Base-by-base conservation (phyloP, 2,888 invertebrate species). In the Pyrrhosoma nymphula region DNA sequence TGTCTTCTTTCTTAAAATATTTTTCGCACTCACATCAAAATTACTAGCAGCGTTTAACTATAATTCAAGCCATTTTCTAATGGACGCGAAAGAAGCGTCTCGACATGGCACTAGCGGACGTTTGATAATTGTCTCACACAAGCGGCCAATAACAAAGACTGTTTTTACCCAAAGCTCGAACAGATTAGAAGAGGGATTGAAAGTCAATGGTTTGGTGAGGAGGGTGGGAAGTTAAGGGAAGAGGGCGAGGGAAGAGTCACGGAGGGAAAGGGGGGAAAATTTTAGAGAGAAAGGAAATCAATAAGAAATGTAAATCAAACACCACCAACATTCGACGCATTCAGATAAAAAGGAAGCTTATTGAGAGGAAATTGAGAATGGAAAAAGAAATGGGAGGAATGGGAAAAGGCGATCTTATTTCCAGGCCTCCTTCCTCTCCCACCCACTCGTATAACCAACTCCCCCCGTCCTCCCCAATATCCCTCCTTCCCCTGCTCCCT, bases 331-430 rank as follows among this genome's bases (percentile, higher is more conserved):
- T 82, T 69, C 69, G 90, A 90, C 35, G 91, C 91, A 91, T 91
- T 93, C 63, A 69, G 63, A 93, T 69, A 93, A 93, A 93, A 55
- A 93, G 93, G 75, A 93, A 93, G 93, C 93, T 69, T 47, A 93
- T 93, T 93, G 93, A 69, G 93, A 93, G 93, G 93, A 93, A 93
- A 93, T 93, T 93, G 93, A 93, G 93, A 93, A 69, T 69, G 69
- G 69, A 35, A 60, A 93, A 93, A 91, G 91, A 91, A 91, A 91
- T 91, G 69, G 69, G 93, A 93, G 93, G 47, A 93, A 93, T 69
- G 63, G 69, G 47, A 47, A 91, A 69, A 93, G 69, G 69, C 75
- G 93, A 93, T 93, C 93, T 93, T 82, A 14, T 82, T 82, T 35
- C 30, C 30, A 35, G 12, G 0, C 35, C 35, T 35, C 82, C 82